Evolutionary conservation across 2,888 invertebrate genomes (phyloP).

Genomic region (Rutpela maculata): DNA sequence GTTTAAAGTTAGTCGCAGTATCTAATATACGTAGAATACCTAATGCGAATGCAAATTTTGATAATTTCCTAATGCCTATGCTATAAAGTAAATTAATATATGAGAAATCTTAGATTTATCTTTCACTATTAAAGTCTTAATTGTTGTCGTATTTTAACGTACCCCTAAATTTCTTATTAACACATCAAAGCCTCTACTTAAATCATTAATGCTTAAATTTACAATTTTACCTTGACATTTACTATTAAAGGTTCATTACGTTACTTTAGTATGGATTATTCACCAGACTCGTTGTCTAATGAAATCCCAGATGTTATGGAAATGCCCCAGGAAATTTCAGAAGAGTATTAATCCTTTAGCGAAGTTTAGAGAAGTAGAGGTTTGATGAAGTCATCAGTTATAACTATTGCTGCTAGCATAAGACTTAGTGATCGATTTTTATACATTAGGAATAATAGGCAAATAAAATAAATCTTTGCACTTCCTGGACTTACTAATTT

Average conservation of each 20-base stretch:
- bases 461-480: too few relatives aligned
- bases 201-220: neutral
- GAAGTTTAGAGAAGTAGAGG: neutral
- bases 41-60: too few relatives aligned
- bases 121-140: neutral
- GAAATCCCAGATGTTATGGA: conserved; percentile 3
- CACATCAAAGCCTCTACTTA: neutral
- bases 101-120: neutral
- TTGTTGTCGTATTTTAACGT: neutral
- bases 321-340: neutral
- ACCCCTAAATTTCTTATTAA: neutral
- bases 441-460: too few relatives aligned
- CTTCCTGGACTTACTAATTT: too few relatives aligned
- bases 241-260: conserved; percentile 1
- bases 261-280: conserved; percentile 7
- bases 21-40: too few relatives aligned
- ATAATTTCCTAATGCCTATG: too few relatives aligned
- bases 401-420: neutral
- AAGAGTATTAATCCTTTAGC: neutral
- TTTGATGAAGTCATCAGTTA: neutral
- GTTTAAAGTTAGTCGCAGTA: too few relatives aligned
- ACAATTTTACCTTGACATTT: conserved; percentile 2
- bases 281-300: neutral
- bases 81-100: neutral
- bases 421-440: neutral